These are phyloP conservation scores for Orchesella cincta DNA, from an alignment of 1,140 invertebrate genomes.

Conservation along the genomic window DNA sequence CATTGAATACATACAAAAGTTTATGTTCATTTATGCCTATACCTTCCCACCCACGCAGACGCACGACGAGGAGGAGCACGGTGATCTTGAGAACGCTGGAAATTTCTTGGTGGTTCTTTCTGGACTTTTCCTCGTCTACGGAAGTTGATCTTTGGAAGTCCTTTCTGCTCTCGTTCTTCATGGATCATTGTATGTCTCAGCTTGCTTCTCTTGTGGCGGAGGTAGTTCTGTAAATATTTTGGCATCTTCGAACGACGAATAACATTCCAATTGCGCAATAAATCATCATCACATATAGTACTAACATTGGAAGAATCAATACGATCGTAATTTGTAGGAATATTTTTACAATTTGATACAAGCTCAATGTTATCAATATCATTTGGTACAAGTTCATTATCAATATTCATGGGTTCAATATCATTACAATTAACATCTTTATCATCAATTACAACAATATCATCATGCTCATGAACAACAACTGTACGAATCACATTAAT, in stretches of 20 bases:
- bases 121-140: too few species aligned
- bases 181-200: not conserved
- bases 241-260: not conserved
- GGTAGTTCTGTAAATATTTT: not conserved
- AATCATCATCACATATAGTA: not conserved
- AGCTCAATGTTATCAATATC: not conserved
- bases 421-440: not conserved
- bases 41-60: not conserved
- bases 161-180: not conserved
- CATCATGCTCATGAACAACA: not conserved
- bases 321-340: not conserved
- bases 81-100: not conserved
- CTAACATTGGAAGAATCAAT: not conserved
- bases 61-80: not conserved
- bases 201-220: not conserved
- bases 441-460: not conserved
- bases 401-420: not conserved
- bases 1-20: too few species aligned
- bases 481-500: not conserved
- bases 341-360: not conserved
- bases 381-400: not conserved
- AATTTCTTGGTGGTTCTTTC: not conserved
- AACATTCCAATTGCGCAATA: not conserved
- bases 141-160: too few species aligned
- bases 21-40: too few species aligned